These are phyloP conservation scores for Drosophila rubida DNA, from an alignment of 2,888 invertebrate genomes.

Conservation along the genomic window DNA sequence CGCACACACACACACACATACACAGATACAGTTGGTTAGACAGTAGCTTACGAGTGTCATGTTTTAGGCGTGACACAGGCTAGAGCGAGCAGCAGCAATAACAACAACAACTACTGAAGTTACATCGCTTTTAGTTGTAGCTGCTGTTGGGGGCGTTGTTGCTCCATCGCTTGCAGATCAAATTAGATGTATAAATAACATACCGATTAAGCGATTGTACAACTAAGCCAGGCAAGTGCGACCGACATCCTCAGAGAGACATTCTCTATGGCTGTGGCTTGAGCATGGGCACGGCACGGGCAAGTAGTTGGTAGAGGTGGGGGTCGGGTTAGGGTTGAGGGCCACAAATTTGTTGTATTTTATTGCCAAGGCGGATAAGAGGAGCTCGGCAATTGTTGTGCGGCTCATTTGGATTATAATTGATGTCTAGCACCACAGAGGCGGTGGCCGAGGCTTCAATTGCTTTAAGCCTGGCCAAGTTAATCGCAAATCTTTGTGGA, in stretches of 20 bases:
- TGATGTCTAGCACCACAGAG: conserved; percentile 53
- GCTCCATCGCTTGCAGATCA: conserved; percentile 73
- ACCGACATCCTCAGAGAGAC: conserved; percentile 53
- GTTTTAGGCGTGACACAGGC: conserved; percentile 52
- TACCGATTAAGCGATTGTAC: conserved; percentile 79
- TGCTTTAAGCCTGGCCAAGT: conserved; percentile 54
- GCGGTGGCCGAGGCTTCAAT: conserved; percentile 41
- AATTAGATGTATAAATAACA: conserved; percentile 82
- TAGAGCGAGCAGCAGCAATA: conserved; percentile 18
- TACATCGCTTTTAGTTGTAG: conserved; percentile 32
- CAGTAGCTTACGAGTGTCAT: conserved; percentile 77
- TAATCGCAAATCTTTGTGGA: conserved; percentile 62
- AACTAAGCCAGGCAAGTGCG: conserved; percentile 64
- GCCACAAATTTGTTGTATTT: conserved; percentile 61
- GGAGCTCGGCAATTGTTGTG: conserved; percentile 63
- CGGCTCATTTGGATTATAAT: conserved; percentile 78
- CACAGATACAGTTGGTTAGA: conserved; percentile 33
- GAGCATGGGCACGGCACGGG: too few species aligned
- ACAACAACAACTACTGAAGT: conserved; percentile 34
- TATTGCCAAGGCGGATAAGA: conserved; percentile 76
- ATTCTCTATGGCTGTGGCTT: conserved; percentile 29
- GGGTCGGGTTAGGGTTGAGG: background rate
- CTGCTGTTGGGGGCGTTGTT: conserved; percentile 44
- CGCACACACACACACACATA: conserved; percentile 7
- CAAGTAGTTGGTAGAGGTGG: background rate